A percentile compares a stretch with the other conserved stretches of the same genome.
Evolutionary conservation across 2,888 invertebrate species (phyloP).

Genomic region (Cantharis lateralis): DNA sequence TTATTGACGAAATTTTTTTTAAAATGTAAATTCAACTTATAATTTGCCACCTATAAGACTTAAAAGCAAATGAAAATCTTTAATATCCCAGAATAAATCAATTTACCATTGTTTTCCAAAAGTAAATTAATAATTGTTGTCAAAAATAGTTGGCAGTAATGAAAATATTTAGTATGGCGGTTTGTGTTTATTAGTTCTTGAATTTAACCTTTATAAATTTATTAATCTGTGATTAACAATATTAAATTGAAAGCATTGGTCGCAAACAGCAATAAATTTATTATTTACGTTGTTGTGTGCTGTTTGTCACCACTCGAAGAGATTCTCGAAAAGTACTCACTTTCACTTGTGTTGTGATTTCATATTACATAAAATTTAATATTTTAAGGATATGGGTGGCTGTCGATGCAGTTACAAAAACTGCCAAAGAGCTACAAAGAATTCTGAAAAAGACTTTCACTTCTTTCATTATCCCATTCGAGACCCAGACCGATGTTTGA

Average conservation of each 20-base stretch:
- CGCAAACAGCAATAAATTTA: background rate
- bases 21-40: too few species aligned
- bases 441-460: constrained; percentile 55
- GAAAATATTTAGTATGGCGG: background rate
- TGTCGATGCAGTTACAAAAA: constrained; percentile 64
- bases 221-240: background rate
- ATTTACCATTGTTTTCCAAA: background rate
- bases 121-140: background rate
- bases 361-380: background rate
- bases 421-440: constrained; percentile 59
- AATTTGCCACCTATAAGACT: background rate
- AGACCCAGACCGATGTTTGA: constrained; percentile 61
- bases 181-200: background rate
- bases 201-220: background rate
- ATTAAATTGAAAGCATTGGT: background rate
- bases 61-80: background rate
- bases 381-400: constrained; percentile 60
- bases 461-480: constrained; percentile 68
- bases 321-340: background rate
- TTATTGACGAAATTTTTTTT: too few species aligned
- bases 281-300: background rate
- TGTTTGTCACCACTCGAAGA: background rate
- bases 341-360: background rate
- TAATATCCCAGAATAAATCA: background rate
- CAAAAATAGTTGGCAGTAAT: background rate